Evolutionary conservation across 2,113 vertebrate species (phyloP).

Genomic region (Sturnira hondurensis): DNA sequence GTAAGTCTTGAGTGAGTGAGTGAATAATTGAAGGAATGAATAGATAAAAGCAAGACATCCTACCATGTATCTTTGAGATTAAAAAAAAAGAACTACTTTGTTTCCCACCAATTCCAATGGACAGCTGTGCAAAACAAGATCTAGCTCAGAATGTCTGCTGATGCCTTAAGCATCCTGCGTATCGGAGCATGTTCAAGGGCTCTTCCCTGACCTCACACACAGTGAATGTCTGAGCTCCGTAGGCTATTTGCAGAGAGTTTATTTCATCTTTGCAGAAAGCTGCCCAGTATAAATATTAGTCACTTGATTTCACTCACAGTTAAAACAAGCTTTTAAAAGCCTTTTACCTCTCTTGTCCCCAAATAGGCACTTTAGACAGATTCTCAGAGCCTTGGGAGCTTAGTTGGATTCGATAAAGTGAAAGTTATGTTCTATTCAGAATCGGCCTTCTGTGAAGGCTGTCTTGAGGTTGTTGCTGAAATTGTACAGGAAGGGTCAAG

Average conservation of each 20-base stretch:
- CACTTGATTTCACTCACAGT: conserved; percentile 56
- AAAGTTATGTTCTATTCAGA: not conserved
- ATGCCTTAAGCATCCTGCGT: conserved; percentile 45
- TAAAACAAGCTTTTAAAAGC: conserved; percentile 72
- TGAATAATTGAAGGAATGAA: not conserved
- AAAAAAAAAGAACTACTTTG: conserved; percentile 10
- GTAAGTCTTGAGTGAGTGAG: not conserved
- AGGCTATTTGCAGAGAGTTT: conserved; percentile 64
- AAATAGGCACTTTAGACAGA: conserved; percentile 39
- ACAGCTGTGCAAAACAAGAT: conserved; percentile 53
- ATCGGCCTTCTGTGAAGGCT: not conserved
- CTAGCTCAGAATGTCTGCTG: conserved; percentile 64
- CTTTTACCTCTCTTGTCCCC: conserved; percentile 55
- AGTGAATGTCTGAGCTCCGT: conserved; percentile 45
- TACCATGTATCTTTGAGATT: conserved; percentile 61
- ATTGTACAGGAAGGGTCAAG: not conserved
- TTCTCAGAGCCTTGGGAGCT: conserved; percentile 50
- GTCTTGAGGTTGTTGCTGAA: conserved; percentile 24
- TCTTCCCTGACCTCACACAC: conserved; percentile 46
- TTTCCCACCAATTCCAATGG: conserved; percentile 68
- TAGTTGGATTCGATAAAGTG: conserved; percentile 8
- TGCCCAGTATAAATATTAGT: conserved; percentile 64
- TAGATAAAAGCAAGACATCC: conserved; percentile 51
- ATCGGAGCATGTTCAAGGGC: conserved; percentile 27
- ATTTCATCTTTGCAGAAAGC: conserved; percentile 69